Conservation (phyloP, 2,113 vertebrate species). For the Potamarius usumacintae region DNA sequence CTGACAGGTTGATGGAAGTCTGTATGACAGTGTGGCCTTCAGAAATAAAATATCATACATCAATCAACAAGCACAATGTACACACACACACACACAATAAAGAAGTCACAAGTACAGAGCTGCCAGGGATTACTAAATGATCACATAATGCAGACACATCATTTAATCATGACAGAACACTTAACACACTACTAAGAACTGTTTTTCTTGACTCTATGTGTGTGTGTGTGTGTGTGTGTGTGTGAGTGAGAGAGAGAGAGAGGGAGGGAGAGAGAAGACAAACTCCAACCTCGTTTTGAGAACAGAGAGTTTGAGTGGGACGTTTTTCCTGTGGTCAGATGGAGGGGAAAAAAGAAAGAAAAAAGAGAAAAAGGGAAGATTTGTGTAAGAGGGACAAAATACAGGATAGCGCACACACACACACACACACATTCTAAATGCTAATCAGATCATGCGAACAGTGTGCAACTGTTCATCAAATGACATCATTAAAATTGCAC, state of each 20-base stretch:
- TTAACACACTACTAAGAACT: slow-evolving; percentile 48
- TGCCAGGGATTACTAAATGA: slow-evolving; percentile 62
- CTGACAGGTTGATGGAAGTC: slow-evolving; percentile 53
- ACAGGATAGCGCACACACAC: slow-evolving; percentile 64
- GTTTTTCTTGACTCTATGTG: neutral
- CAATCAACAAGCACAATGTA: slow-evolving; percentile 58
- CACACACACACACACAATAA: slow-evolving; percentile 28
- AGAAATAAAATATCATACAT: slow-evolving; percentile 58
- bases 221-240: neutral
- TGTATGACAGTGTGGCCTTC: slow-evolving; percentile 1
- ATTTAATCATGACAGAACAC: slow-evolving; percentile 27
- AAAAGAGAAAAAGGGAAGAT: neutral
- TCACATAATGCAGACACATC: slow-evolving; percentile 45
- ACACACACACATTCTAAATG: neutral
- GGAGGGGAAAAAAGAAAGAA: slow-evolving; percentile 29
- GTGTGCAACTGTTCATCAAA: too few species aligned
- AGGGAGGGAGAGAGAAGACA: neutral
- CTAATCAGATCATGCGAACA: too few species aligned
- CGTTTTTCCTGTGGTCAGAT: slow-evolving; percentile 79
- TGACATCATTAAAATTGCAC: too few species aligned
- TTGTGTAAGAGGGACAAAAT: neutral
- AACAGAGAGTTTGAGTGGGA: slow-evolving; percentile 89
- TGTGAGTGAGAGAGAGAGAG: neutral
- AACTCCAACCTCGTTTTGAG: slow-evolving; percentile 86
- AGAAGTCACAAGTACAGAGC: neutral